Evolutionary conservation across 2,888 invertebrate genomes (phyloP).

Genomic region (Perithous albicinctus): DNA sequence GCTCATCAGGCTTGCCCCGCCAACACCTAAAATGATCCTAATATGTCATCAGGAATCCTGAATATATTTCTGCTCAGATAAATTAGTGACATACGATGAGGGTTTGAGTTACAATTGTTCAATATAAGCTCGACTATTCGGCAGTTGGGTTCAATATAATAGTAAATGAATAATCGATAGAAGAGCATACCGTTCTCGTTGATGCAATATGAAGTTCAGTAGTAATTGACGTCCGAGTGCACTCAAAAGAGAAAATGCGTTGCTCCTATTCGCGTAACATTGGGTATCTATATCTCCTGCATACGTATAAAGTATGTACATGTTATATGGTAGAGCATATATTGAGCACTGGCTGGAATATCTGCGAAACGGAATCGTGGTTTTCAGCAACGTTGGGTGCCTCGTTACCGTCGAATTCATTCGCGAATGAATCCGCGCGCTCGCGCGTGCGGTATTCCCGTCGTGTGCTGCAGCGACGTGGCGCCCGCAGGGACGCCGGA

Average conservation of each 20-base stretch:
- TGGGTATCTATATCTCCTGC: neutral
- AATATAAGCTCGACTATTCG: neutral
- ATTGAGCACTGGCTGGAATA: conserved; percentile 30
- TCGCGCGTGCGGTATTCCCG: conserved; percentile 25
- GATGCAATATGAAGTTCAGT: conserved; percentile 26
- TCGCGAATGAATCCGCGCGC: conserved; percentile 57
- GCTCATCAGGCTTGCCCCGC: too few species aligned
- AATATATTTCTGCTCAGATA: too few species aligned
- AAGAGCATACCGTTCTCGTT: neutral
- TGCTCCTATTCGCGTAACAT: conserved; percentile 14
- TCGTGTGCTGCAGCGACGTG: conserved; percentile 10
- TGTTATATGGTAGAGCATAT: neutral
- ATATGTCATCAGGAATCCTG: too few species aligned
- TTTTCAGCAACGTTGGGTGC: conserved; percentile 56
- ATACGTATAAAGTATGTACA: neutral
- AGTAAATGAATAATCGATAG: conserved; percentile 15
- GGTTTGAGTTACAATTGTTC: neutral
- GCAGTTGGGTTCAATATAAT: neutral
- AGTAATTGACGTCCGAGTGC: conserved; percentile 35
- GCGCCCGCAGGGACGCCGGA: conserved; percentile 52
- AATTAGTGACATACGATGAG: neutral
- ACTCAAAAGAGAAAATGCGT: conserved; percentile 29
- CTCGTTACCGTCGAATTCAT: conserved; percentile 64
- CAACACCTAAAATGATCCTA: too few species aligned
- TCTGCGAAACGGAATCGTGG: conserved; percentile 51